These are phyloP conservation scores for Cichlasoma orientale DNA, from an alignment of 2,797 vertebrate species.

Conservation along the genomic window DNA sequence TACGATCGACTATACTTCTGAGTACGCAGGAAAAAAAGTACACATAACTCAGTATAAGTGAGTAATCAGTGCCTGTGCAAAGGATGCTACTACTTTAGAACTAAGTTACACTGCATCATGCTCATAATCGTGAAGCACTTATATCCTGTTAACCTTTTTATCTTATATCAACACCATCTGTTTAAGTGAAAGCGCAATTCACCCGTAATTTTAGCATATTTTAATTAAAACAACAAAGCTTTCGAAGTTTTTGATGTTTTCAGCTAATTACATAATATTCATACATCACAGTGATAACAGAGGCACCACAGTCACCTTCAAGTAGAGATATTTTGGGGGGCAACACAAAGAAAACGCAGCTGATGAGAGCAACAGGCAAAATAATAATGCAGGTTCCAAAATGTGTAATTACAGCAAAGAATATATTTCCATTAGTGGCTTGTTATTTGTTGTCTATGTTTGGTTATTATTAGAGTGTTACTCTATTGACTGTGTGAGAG, in stretches of 20 bases:
- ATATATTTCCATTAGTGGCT: constrained; percentile 52
- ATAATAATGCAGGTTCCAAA: constrained; percentile 46
- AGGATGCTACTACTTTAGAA: constrained; percentile 4
- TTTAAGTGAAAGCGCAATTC: constrained; percentile 32
- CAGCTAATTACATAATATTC: constrained; percentile 56
- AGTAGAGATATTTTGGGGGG: constrained; percentile 40
- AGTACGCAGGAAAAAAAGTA: constrained; percentile 28
- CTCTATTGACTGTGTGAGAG: constrained; percentile 29
- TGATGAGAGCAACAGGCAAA: constrained; percentile 50
- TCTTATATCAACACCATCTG: constrained; percentile 33
- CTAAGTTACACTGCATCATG: neutral
- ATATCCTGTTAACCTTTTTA: constrained; percentile 37
- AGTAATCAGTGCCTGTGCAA: constrained; percentile 45
- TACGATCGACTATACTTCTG: neutral
- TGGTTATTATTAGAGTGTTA: constrained; percentile 43
- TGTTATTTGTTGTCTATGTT: constrained; percentile 46
- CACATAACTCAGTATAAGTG: neutral
- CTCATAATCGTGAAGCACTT: constrained; percentile 21
- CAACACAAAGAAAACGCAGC: constrained; percentile 26
- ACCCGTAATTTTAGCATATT: constrained; percentile 25
- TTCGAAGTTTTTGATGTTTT: constrained; percentile 20
- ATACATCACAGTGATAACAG: constrained; percentile 43
- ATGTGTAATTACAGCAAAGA: constrained; percentile 51
- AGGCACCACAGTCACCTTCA: constrained; percentile 43
- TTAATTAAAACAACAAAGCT: constrained; percentile 51